A percentile compares a stretch with the other conserved stretches of the same genome.
Conservation (phyloP, 2,888 invertebrate genomes). For the Dyspetes luteomarginatus region DNA sequence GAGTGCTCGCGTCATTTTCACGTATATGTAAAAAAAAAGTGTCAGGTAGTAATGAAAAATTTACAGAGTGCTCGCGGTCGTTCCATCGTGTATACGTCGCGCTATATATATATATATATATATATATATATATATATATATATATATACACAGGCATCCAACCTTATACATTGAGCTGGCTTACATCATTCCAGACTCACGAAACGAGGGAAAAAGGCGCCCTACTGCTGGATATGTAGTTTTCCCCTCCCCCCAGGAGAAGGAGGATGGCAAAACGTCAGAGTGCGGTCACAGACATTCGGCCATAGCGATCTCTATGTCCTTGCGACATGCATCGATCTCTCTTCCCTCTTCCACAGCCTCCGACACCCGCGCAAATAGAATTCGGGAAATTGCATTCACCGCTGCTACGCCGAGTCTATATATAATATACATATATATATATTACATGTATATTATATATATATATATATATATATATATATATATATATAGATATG, state of each 20-base stretch:
- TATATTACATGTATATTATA: no score
- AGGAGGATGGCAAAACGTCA: no score
- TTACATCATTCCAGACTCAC: background rate
- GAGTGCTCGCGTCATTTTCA: constrained; percentile 76
- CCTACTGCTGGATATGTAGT: background rate
- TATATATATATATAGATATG: no score
- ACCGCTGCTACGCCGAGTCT: constrained; percentile 2
- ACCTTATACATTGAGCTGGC: background rate
- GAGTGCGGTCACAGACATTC: constrained; percentile 4
- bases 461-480: no score
- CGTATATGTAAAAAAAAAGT: constrained; percentile 72
- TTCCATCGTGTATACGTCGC: constrained; percentile 17
- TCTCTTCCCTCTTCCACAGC: constrained; percentile 3
- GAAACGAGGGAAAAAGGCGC: background rate
- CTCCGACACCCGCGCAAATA: constrained; percentile 43
- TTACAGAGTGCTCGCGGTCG: constrained; percentile 69
- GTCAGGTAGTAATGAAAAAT: constrained; percentile 79
- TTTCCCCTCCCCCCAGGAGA: background rate
- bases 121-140: background rate
- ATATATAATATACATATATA: background rate
- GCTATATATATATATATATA: background rate
- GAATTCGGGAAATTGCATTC: constrained; percentile 56
- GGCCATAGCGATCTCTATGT: background rate
- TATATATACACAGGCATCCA: background rate
- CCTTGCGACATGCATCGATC: background rate